Conservation (phyloP, 2,888 invertebrate genomes). For the Melangyna quadrimaculata region DNA sequence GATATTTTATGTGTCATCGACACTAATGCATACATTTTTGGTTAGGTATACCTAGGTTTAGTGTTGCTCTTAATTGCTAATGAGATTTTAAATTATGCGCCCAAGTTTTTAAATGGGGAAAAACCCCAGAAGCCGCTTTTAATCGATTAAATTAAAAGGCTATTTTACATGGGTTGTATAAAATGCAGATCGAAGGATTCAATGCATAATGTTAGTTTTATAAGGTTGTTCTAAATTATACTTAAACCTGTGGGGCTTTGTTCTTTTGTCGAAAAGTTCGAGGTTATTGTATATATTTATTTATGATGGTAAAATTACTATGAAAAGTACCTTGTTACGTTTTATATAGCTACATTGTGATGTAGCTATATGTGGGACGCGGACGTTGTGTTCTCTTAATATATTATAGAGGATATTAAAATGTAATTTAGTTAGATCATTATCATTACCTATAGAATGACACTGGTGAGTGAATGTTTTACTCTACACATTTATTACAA, state of each 20-base stretch:
- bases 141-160: conserved; percentile 62
- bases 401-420: conserved; percentile 9
- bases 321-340: conserved; percentile 3
- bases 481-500: neutral
- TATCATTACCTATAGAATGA: neutral
- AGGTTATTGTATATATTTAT: neutral
- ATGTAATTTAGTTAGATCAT: neutral
- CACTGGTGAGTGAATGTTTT: neutral
- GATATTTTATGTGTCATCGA: conserved; percentile 20
- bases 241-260: conserved; percentile 1
- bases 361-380: neutral
- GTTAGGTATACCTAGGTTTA: neutral
- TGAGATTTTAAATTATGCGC: conserved; percentile 68
- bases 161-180: conserved; percentile 39
- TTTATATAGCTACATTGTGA: too few species aligned
- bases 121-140: conserved; percentile 47
- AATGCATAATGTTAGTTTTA: conserved; percentile 49
- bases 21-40: neutral
- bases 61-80: conserved; percentile 61
- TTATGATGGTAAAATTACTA: neutral
- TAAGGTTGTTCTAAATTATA: neutral
- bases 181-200: conserved; percentile 26
- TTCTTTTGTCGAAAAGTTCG: neutral
- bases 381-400: neutral
- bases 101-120: conserved; percentile 34